Conservation (phyloP, 2,113 vertebrate species). For the Bubalus kerabau region DNA sequence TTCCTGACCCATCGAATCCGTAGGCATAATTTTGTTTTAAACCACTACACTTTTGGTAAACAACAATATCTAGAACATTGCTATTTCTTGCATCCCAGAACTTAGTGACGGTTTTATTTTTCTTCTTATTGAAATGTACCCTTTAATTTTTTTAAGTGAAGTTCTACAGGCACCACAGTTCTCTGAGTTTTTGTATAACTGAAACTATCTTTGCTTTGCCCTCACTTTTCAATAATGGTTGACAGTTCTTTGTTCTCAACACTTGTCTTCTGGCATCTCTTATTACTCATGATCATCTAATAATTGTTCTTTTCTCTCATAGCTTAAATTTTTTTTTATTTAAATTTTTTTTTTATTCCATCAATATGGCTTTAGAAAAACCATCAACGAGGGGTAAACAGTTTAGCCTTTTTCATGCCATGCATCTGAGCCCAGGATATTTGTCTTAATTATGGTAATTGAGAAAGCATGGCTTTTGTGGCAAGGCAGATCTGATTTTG, state of each 20-base stretch:
- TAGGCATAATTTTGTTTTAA: background rate
- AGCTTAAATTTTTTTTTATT: background rate
- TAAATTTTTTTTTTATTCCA: background rate
- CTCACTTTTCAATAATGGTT: background rate
- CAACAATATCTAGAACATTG: background rate
- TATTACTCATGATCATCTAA: background rate
- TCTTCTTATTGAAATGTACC: background rate
- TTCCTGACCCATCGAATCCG: background rate
- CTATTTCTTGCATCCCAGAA: background rate
- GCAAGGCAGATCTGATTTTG: background rate
- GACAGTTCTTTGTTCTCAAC: background rate
- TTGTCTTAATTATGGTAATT: background rate
- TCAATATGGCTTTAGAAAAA: background rate
- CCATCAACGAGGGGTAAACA: background rate
- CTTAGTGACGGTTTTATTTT: background rate
- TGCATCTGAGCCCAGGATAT: background rate
- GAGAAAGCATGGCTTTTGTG: background rate
- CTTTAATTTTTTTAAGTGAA: background rate
- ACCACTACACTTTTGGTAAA: background rate
- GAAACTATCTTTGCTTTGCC: background rate
- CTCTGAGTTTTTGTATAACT: background rate
- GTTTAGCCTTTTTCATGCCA: background rate
- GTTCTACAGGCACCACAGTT: background rate
- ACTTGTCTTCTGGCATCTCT: background rate
- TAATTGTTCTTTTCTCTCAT: background rate